Evolutionary conservation across 1,140 invertebrate species (phyloP).

Genomic region (Linepithema humile): DNA sequence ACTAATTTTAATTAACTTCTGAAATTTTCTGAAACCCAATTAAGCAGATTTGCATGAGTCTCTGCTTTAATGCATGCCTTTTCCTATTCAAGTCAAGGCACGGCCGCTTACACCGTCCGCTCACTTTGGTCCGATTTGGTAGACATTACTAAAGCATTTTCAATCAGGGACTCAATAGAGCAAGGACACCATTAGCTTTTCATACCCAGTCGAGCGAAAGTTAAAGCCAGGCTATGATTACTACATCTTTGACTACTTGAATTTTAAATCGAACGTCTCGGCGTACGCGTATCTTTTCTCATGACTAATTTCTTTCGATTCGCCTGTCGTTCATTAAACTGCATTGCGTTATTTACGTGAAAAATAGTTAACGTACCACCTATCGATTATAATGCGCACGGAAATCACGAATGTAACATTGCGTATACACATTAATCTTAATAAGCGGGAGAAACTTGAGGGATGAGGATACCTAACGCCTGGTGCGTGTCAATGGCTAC

Average conservation of each 20-base stretch:
- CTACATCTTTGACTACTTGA: slow-evolving; percentile 57
- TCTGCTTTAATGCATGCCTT: slow-evolving; percentile 48
- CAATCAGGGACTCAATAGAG: slow-evolving; percentile 63
- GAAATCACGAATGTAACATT: slow-evolving; percentile 14
- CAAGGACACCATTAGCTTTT: slow-evolving; percentile 70
- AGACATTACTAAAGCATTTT: slow-evolving; percentile 67
- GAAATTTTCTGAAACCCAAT: neutral
- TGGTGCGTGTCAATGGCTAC: slow-evolving; percentile 5
- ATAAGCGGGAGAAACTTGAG: slow-evolving; percentile 9
- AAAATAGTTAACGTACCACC: neutral
- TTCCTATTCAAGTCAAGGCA: no score
- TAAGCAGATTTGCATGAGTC: slow-evolving; percentile 62
- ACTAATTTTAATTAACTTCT: neutral
- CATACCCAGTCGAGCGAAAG: slow-evolving; percentile 63
- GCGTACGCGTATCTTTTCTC: neutral
- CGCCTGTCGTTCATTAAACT: slow-evolving; percentile 12
- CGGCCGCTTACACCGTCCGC: slow-evolving; percentile 51
- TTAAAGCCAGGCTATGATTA: slow-evolving; percentile 50
- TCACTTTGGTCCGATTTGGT: slow-evolving; percentile 71
- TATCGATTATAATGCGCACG: slow-evolving; percentile 7
- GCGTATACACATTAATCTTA: slow-evolving; percentile 31
- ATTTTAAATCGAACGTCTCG: slow-evolving; percentile 18
- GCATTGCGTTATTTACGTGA: neutral
- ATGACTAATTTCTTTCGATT: slow-evolving; percentile 38
- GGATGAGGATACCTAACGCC: neutral